Conservation (phyloP, 2,113 vertebrate species). For the Parotia lawesii region DNA sequence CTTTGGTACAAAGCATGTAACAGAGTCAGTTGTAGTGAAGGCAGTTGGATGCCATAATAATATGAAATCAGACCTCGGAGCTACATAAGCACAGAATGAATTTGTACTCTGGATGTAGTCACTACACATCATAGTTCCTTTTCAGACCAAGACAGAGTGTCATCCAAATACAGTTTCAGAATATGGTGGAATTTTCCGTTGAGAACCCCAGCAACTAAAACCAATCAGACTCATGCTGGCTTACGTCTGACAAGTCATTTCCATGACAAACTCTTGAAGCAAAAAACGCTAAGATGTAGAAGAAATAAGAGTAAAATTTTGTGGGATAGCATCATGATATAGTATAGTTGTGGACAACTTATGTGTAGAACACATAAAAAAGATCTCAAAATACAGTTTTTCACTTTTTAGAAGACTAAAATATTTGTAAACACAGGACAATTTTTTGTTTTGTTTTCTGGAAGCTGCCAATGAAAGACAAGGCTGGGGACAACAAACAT, state of each 20-base stretch:
- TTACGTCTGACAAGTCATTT: not conserved
- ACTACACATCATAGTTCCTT: not conserved
- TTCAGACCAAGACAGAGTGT: not conserved
- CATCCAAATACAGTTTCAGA: not conserved
- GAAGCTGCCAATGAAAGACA: not conserved
- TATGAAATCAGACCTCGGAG: not conserved
- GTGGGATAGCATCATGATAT: not conserved
- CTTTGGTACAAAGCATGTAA: not conserved
- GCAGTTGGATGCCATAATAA: not conserved
- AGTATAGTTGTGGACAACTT: not conserved
- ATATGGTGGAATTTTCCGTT: not conserved
- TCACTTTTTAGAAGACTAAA: not conserved
- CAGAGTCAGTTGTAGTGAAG: not conserved
- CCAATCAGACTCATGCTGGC: not conserved
- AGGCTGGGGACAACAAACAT: not conserved
- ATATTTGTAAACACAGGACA: not conserved
- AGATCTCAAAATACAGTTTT: not conserved
- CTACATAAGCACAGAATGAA: not conserved
- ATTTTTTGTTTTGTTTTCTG: not conserved
- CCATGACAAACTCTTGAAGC: not conserved
- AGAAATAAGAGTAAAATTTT: not conserved
- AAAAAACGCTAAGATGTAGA: not conserved
- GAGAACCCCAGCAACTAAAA: not conserved
- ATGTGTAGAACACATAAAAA: not conserved
- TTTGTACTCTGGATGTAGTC: not conserved